Evolutionary conservation across 1,140 invertebrate species (phyloP).

Genomic region (Drosophila nannoptera): DNA sequence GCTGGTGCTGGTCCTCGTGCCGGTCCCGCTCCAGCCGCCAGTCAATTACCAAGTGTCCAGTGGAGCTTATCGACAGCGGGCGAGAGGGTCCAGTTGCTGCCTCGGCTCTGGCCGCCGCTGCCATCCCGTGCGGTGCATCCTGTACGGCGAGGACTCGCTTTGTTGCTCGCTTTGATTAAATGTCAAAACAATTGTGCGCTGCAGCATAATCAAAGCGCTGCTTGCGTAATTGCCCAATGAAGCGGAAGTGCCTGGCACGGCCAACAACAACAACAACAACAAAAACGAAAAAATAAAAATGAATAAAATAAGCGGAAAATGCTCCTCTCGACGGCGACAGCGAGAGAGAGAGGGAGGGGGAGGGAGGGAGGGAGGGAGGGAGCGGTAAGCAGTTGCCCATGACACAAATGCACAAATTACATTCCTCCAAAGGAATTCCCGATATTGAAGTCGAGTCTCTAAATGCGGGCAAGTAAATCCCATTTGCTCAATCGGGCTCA

Average conservation of each 20-base stretch:
- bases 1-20: no score
- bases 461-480: no score
- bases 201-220: slow-evolving; percentile 66
- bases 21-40: slow-evolving; percentile 36
- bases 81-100: slow-evolving; percentile 9
- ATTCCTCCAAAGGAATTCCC: no score
- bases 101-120: slow-evolving; percentile 2
- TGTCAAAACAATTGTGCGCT: slow-evolving; percentile 70
- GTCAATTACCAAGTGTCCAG: slow-evolving; percentile 71
- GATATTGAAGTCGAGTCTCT: no score
- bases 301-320: slow-evolving; percentile 15
- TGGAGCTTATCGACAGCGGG: slow-evolving; percentile 55
- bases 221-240: slow-evolving; percentile 73
- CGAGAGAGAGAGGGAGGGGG: no score
- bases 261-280: not conserved
- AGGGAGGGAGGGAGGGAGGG: no score
- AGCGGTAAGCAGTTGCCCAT: no score
- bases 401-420: no score
- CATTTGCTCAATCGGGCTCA: no score
- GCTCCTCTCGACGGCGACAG: not conserved
- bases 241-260: slow-evolving; percentile 58
- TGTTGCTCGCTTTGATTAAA: slow-evolving; percentile 65
- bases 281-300: slow-evolving; percentile 7
- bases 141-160: slow-evolving; percentile 21
- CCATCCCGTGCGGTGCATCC: slow-evolving; percentile 33